Evolutionary conservation across 2,888 invertebrate genomes (phyloP).

Genomic region (Notodonta dromedarius): DNA sequence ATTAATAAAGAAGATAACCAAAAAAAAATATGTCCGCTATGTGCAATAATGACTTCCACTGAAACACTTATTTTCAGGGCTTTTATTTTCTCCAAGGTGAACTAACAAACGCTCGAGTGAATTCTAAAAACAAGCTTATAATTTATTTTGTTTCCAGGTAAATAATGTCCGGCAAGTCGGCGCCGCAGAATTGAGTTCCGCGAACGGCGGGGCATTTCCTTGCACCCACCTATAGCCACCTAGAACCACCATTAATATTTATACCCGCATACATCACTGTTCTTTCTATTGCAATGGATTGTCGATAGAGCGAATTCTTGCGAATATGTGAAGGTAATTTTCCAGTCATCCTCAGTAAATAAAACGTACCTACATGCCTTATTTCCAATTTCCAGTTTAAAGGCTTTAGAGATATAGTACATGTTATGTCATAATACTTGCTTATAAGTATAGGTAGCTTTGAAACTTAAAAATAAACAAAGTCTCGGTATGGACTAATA

Average conservation of each 20-base stretch:
- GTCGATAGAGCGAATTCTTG: constrained; percentile 17
- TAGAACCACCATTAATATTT: constrained; percentile 70
- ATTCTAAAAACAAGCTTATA: constrained; percentile 65
- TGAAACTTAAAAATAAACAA: too few species aligned
- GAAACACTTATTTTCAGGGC: background rate
- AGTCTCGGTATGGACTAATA: too few species aligned
- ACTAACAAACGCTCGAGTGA: constrained; percentile 27
- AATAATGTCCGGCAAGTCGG: constrained; percentile 62
- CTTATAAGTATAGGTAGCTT: background rate
- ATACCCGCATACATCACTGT: constrained; percentile 54
- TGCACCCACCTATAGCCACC: constrained; percentile 62
- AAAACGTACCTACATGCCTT: too few species aligned
- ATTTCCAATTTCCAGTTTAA: too few species aligned
- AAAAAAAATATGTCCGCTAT: too few species aligned
- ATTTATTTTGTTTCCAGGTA: constrained; percentile 72
- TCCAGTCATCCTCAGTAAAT: background rate
- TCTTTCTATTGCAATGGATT: constrained; percentile 33
- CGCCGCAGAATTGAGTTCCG: constrained; percentile 75
- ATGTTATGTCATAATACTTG: too few species aligned
- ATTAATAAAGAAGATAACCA: too few species aligned
- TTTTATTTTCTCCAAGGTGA: background rate
- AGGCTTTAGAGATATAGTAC: too few species aligned
- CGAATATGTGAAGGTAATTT: constrained; percentile 3
- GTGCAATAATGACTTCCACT: background rate
- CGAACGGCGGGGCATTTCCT: constrained; percentile 70